Conservation (phyloP, 2,888 invertebrate species). For the Cosmia trapezina region DNA sequence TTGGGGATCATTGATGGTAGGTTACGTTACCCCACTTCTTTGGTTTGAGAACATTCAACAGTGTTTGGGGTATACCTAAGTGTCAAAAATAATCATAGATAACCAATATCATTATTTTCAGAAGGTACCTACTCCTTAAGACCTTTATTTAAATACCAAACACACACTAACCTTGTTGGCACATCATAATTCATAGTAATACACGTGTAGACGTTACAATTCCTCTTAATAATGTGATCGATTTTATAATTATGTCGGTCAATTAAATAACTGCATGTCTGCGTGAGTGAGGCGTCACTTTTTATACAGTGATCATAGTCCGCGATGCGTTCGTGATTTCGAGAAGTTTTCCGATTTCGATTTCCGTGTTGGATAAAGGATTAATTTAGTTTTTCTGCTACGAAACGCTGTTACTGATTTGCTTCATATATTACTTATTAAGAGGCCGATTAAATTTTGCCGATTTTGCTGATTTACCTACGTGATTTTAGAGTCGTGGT, state of each 20-base stretch:
- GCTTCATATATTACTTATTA: no score
- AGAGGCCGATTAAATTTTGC: no score
- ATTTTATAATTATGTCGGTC: conserved; percentile 9
- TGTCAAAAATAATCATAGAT: no score
- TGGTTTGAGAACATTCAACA: no score
- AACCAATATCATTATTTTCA: no score
- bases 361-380: not conserved
- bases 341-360: not conserved
- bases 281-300: not conserved
- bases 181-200: conserved; percentile 1
- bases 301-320: not conserved
- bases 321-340: not conserved
- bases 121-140: no score
- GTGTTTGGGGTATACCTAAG: no score
- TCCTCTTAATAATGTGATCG: conserved; percentile 1
- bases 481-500: no score
- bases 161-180: conserved; percentile 1
- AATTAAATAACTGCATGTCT: not conserved
- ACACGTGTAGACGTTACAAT: conserved; percentile 16
- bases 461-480: no score
- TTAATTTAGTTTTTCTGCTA: not conserved
- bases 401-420: not conserved
- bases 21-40: no score
- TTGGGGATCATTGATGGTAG: no score
- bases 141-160: no score